phyloP scores from a whole-genome alignment of 1,140 invertebrate species.

The Epicauta chinensis region DNA sequence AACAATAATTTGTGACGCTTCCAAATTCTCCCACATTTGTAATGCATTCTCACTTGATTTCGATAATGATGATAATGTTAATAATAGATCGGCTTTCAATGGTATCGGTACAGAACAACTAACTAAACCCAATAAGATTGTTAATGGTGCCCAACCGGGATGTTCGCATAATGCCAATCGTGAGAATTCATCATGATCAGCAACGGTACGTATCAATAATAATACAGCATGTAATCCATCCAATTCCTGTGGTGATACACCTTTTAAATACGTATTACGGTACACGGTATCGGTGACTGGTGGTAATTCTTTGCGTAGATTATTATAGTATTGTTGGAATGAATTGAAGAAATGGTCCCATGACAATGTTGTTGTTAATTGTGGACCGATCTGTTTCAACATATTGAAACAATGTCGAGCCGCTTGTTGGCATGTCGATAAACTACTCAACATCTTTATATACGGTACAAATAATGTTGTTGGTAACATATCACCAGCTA shows the following conservation, averaged over 20 bases:
- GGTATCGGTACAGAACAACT: conserved; percentile 77
- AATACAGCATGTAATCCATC: conserved; percentile 79
- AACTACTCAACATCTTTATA: conserved; percentile 75
- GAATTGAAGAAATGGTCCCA: conserved; percentile 89
- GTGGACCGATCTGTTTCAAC: conserved; percentile 64
- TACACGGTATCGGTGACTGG: conserved; percentile 58
- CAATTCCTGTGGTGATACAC: conserved; percentile 78
- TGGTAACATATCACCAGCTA: conserved; percentile 79
- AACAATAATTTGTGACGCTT: conserved; percentile 75
- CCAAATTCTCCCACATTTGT: conserved; percentile 79
- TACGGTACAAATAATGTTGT: conserved; percentile 81
- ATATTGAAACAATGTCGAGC: conserved; percentile 81
- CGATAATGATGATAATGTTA: conserved; percentile 69
- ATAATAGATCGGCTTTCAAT: conserved; percentile 77
- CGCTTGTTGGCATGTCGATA: conserved; percentile 65
- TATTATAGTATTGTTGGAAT: conserved; percentile 67
- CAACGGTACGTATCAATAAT: conserved; percentile 68
- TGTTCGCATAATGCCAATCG: conserved; percentile 78
- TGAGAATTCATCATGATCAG: conserved; percentile 70
- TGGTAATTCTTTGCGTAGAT: conserved; percentile 61
- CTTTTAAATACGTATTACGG: conserved; percentile 54
- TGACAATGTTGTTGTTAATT: conserved; percentile 53
- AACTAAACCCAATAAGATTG: conserved; percentile 74
- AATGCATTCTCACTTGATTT: conserved; percentile 66
- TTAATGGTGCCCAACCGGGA: conserved; percentile 74